phyloP scores from a whole-genome alignment of 2,888 invertebrate species.

The Meteorus colon region DNA sequence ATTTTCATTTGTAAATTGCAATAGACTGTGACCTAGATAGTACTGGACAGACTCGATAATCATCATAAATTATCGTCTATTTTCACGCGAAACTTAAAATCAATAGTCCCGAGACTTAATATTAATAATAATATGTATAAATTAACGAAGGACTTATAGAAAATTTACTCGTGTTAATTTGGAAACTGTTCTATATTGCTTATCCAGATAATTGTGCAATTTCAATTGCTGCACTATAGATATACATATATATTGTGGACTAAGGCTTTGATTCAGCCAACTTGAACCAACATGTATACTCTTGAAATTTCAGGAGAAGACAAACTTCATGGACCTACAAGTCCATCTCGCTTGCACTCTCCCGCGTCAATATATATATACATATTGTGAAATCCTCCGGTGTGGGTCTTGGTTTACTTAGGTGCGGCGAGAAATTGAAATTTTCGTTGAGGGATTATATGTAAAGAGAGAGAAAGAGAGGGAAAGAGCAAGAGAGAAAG shows the following conservation, averaged over 20 bases:
- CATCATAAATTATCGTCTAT: not conserved
- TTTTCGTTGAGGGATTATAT: conserved; percentile 71
- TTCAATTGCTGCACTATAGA: conserved; percentile 20
- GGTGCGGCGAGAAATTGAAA: conserved; percentile 70
- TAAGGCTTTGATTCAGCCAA: conserved; percentile 22
- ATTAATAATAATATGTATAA: not conserved
- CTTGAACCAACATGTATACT: conserved; percentile 39
- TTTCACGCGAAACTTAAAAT: not conserved
- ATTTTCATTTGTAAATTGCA: no score
- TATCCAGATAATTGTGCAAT: conserved; percentile 17
- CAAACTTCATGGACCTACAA: conserved; percentile 41
- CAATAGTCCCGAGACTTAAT: not conserved
- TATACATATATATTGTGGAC: not conserved
- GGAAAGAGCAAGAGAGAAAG: conserved; percentile 58
- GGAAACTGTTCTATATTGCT: not conserved
- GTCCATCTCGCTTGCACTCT: conserved; percentile 15
- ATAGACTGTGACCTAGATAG: not conserved
- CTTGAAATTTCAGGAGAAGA: conserved; percentile 44
- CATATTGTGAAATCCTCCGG: conserved; percentile 36
- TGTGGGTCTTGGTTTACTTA: conserved; percentile 61
- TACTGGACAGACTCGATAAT: not conserved
- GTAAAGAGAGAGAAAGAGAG: conserved; percentile 39
- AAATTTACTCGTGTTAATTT: conserved; percentile 15
- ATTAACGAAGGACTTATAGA: conserved; percentile 14
- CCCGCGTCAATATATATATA: conserved; percentile 20